phyloP scores from a whole-genome alignment of 2,797 vertebrate species.

The Syngnathus acus region DNA sequence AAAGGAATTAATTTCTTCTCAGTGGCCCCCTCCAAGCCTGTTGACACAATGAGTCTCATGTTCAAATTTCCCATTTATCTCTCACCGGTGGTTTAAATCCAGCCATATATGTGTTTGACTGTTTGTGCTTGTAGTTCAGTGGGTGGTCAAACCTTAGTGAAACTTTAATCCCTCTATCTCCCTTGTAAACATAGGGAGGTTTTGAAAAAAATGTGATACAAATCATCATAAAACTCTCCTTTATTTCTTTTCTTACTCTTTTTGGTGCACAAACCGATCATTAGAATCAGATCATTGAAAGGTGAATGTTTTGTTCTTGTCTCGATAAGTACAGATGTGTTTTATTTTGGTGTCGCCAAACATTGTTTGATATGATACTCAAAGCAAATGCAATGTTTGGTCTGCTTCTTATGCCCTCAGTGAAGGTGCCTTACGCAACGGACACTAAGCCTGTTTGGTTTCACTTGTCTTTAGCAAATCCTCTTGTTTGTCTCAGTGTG shows the following conservation, averaged over 20 bases:
- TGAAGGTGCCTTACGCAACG: conserved; percentile 18
- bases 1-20: conserved; percentile 14
- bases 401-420: conserved; percentile 11
- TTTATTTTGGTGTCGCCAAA: no score
- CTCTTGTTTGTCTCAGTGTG: conserved; percentile 24
- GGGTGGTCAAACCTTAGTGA: conserved; percentile 31
- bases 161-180: conserved; percentile 10
- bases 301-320: no score
- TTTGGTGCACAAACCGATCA: no score
- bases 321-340: no score
- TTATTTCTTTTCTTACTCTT: background rate
- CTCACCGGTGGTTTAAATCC: conserved; percentile 27
- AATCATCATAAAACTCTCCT: background rate
- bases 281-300: no score
- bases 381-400: conserved; percentile 21
- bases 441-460: conserved; percentile 32
- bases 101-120: conserved; percentile 20
- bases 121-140: conserved; percentile 15
- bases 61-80: conserved; percentile 26
- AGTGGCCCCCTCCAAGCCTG: conserved; percentile 16
- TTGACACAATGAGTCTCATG: conserved; percentile 30
- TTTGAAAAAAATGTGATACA: background rate
- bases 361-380: no score
- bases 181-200: conserved; percentile 7
- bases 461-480: conserved; percentile 29